Percentiles rank a stretch among this genome's conserved stretches.
Evolutionary conservation across 2,888 invertebrate genomes (phyloP).

Genomic region (Cecidostiba fungosa): DNA sequence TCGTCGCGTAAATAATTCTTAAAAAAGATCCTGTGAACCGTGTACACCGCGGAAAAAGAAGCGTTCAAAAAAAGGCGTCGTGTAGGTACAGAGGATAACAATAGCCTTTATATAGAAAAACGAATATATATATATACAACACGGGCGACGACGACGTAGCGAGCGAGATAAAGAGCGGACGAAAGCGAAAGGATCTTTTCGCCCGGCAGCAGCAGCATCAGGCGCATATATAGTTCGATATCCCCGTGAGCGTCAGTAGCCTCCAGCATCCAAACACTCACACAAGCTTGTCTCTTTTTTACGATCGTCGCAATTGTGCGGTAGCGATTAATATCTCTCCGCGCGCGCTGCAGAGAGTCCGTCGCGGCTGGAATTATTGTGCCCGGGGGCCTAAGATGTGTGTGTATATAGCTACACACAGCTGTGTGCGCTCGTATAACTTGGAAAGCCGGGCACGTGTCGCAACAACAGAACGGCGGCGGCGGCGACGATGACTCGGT

Average conservation of each 20-base stretch:
- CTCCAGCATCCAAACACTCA: background rate
- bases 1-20: background rate
- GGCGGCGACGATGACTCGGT: constrained; percentile 63
- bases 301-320: constrained; percentile 60
- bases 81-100: constrained; percentile 25
- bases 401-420: background rate
- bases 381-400: constrained; percentile 1
- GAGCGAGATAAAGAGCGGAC: constrained; percentile 31
- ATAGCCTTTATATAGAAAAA: constrained; percentile 42
- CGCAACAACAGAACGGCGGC: background rate
- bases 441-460: constrained; percentile 22
- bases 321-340: constrained; percentile 59
- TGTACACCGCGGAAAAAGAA: constrained; percentile 10
- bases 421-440: background rate
- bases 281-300: constrained; percentile 44
- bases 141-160: background rate
- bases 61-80: too few relatives aligned
- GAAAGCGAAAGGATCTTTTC: constrained; percentile 62
- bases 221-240: constrained; percentile 23
- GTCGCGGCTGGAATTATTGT: constrained; percentile 45
- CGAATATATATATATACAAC: background rate
- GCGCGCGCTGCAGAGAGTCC: constrained; percentile 11
- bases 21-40: background rate
- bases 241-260: background rate
- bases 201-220: constrained; percentile 22